Evolutionary conservation across 1,140 invertebrate species (phyloP).

Genomic region (Holotrichia oblita): DNA sequence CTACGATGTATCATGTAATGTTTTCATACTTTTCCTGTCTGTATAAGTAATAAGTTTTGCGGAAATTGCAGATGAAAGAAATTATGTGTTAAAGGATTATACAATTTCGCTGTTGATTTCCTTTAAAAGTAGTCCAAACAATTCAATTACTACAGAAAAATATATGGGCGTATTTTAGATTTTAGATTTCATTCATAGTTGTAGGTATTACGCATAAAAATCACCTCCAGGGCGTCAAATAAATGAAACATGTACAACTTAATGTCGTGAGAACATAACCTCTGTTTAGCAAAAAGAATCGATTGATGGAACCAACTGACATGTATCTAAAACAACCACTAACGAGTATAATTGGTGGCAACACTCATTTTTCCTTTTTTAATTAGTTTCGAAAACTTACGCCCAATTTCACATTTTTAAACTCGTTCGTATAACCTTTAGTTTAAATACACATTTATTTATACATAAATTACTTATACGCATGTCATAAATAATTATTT

Average conservation of each 20-base stretch:
- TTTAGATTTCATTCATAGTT: not conserved
- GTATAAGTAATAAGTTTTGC: not conserved
- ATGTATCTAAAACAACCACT: too few species aligned
- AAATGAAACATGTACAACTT: not conserved
- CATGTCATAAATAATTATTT: conserved; percentile 13
- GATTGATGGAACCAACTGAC: too few species aligned
- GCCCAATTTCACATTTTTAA: not conserved
- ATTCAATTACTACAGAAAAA: not conserved
- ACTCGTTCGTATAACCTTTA: not conserved
- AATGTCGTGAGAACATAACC: conserved; percentile 28
- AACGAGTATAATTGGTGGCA: not conserved
- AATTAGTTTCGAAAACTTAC: too few species aligned
- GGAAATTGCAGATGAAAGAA: not conserved
- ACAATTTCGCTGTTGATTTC: not conserved
- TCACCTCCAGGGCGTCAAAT: not conserved
- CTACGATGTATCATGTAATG: too few species aligned
- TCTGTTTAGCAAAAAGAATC: too few species aligned
- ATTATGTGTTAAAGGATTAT: not conserved
- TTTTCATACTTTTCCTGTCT: too few species aligned
- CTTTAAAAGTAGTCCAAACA: not conserved
- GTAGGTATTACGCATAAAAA: too few species aligned
- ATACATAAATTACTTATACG: not conserved
- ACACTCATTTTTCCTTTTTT: too few species aligned
- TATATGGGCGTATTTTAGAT: not conserved
- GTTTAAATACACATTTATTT: not conserved